Percentiles rank a stretch among this genome's conserved stretches.
phyloP scores from a whole-genome alignment of 2,888 invertebrate species.

The Philonicus albiceps region DNA sequence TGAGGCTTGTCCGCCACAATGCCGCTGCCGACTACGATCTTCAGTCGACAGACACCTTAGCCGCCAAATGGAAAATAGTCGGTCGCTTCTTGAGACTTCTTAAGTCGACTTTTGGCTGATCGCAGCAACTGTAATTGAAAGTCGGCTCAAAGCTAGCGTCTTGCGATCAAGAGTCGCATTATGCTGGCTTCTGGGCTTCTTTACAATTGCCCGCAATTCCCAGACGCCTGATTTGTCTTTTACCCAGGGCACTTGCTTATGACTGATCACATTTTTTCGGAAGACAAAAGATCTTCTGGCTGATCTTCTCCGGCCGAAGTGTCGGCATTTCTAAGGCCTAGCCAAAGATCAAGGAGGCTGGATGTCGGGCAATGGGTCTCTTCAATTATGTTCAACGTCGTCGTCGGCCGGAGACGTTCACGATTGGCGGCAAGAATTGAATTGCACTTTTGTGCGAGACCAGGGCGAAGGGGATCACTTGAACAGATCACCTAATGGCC shows the following conservation, averaged over 20 bases:
- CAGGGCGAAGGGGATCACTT: not conserved
- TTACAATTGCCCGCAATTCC: not conserved
- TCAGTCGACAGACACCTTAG: not conserved
- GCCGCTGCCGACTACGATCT: not conserved
- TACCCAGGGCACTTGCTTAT: not conserved
- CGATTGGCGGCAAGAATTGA: not conserved
- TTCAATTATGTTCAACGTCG: not conserved
- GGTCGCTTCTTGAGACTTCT: not conserved
- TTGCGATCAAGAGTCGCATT: not conserved
- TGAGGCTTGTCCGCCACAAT: not conserved
- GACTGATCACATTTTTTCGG: not conserved
- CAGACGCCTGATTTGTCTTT: conserved; percentile 17
- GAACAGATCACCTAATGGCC: not conserved
- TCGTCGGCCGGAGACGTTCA: not conserved
- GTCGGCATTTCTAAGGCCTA: not conserved
- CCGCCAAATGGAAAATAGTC: not conserved
- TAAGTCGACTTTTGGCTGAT: not conserved
- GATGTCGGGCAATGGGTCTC: conserved; percentile 32
- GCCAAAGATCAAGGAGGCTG: conserved; percentile 1
- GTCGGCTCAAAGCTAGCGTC: not conserved
- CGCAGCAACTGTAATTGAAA: conserved; percentile 2
- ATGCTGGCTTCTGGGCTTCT: conserved; percentile 11
- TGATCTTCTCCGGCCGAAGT: not conserved
- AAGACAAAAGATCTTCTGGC: not conserved
- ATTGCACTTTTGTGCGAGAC: not conserved